These are phyloP conservation scores for Sprattus sprattus DNA, from an alignment of 2,113 vertebrate genomes.

Conservation along the genomic window DNA sequence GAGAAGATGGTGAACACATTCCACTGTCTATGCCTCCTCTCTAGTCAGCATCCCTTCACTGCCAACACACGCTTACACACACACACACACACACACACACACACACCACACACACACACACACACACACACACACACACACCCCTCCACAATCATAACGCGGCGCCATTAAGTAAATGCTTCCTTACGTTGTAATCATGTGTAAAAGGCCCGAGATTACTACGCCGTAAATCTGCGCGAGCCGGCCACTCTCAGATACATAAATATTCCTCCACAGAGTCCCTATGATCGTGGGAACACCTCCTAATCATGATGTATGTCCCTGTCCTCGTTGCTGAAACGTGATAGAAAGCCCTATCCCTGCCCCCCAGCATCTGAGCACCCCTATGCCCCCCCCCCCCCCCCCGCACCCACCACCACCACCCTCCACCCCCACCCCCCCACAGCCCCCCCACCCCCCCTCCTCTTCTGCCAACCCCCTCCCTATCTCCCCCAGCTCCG, in stretches of 20 bases:
- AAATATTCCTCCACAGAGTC: constrained; percentile 73
- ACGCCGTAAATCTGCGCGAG: constrained; percentile 68
- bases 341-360: constrained; percentile 77
- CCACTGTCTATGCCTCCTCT: neutral
- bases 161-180: constrained; percentile 75
- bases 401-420: neutral
- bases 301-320: constrained; percentile 78
- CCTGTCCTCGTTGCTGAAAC: constrained; percentile 75
- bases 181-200: constrained; percentile 75
- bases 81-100: neutral
- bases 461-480: constrained; percentile 47
- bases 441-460: constrained; percentile 37
- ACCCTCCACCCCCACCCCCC: constrained; percentile 24
- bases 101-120: neutral
- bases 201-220: constrained; percentile 76
- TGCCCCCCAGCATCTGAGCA: constrained; percentile 64
- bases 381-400: constrained; percentile 49
- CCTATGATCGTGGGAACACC: constrained; percentile 77
- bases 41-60: neutral
- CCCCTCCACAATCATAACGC: constrained; percentile 54
- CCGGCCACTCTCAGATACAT: constrained; percentile 62
- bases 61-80: neutral
- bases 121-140: constrained; percentile 19
- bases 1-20: no score
- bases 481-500: constrained; percentile 56